Base-by-base conservation (phyloP, 2,797 vertebrate genomes). In the Morus bassanus region DNA sequence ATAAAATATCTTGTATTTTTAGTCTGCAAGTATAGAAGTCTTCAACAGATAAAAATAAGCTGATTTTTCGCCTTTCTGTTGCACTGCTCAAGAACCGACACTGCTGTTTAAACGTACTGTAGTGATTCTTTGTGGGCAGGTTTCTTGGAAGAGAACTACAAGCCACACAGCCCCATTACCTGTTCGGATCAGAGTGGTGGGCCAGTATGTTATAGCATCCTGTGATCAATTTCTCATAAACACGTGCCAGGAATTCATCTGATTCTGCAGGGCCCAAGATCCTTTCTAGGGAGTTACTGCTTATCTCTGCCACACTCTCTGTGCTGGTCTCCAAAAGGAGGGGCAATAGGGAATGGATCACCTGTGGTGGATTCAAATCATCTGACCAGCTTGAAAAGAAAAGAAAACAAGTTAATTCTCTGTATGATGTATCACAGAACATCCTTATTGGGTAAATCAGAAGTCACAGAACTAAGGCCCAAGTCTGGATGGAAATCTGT, bases 171-270 rank as follows among this genome's bases (percentile, higher is more conserved):
- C 13, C 6, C 7, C 5, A 0, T 93, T 96, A 99, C 99, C 99
- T 99, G 95, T 98, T 98, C 25, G 99, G 99, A 93, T 99, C 99
- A 1, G 99, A 98, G 88, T 99, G 99, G 97, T 98, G 98, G 51
- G 99, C 99, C 93, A 99, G 98, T 77, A 99, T 99, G 97, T 99
- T 99, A 96, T 99, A 99, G 97, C 99, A 99, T 9, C 99, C 99
- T 0, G 98, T 99, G 95, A 99, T 99, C 85, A 99, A 91, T 46
- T 99, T 99, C 97, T 99, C 99, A 33, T 99, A 99, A 83, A 99
- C 98, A 13, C 99, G 99, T 7, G 99, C 99, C 57, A 99, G 98
- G 97, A 99, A 99, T 81, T 99, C 99, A 15, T 99, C 99, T 0
- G 99, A 99, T 91, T 99, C 99, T 0, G 99, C 98, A 0, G 99